Percentiles rank a stretch among this genome's conserved stretches.
Evolutionary conservation across 2,797 vertebrate genomes (phyloP).

Genomic region (Melanotaenia maccullochi): DNA sequence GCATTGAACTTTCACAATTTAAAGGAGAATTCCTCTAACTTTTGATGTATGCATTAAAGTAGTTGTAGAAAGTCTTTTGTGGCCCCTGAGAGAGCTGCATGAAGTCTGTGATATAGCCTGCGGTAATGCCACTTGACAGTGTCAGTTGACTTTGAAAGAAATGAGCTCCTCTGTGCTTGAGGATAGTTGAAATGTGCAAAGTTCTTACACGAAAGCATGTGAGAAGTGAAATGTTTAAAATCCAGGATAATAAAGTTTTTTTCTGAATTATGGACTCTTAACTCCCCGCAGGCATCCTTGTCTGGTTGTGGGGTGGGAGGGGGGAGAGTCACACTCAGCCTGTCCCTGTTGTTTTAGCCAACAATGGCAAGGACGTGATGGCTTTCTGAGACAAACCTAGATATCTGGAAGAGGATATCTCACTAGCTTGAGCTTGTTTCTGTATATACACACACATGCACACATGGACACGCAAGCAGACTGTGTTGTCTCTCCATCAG

Average conservation of each 20-base stretch:
- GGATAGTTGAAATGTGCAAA: neutral
- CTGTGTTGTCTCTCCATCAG: constrained; percentile 28
- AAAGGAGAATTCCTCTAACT: neutral
- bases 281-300: constrained; percentile 58
- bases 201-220: constrained; percentile 2
- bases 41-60: neutral
- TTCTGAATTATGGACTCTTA: constrained; percentile 34
- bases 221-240: neutral
- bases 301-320: constrained; percentile 47
- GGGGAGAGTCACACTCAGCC: constrained; percentile 11
- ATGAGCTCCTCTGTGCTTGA: constrained; percentile 1
- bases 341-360: constrained; percentile 81
- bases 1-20: neutral
- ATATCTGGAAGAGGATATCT: constrained; percentile 74
- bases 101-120: constrained; percentile 1
- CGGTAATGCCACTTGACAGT: constrained; percentile 2
- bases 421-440: constrained; percentile 54
- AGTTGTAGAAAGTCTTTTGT: neutral
- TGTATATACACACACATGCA: constrained; percentile 35
- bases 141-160: neutral
- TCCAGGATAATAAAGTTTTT: constrained; percentile 9
- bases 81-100: neutral
- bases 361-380: constrained; percentile 81
- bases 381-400: constrained; percentile 80
- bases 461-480: constrained; percentile 18